phyloP scores from a whole-genome alignment of 1,140 invertebrate genomes.

The Coptotermes formosanus region DNA sequence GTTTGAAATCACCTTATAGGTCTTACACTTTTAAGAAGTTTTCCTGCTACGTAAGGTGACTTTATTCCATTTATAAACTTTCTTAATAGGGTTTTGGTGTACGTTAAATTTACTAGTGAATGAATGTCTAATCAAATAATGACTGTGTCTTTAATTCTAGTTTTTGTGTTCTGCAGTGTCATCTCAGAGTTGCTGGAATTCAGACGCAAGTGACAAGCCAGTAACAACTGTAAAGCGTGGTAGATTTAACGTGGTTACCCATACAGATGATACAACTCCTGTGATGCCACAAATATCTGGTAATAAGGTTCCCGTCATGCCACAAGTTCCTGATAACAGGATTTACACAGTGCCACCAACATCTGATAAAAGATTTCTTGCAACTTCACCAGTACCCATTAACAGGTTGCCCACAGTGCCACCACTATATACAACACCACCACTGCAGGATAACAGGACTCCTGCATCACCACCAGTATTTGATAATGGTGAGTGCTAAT shows the following conservation, averaged over 20 bases:
- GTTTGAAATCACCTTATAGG: too few relatives aligned
- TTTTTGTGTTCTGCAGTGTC: too few relatives aligned
- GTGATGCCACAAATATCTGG: not conserved
- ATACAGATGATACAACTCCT: constrained; percentile 36
- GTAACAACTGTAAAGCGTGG: constrained; percentile 35
- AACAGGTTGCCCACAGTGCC: not conserved
- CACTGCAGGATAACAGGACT: not conserved
- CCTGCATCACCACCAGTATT: not conserved
- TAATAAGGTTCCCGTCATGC: not conserved
- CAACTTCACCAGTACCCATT: not conserved
- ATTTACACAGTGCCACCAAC: not conserved
- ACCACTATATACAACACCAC: not conserved
- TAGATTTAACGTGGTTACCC: constrained; percentile 41
- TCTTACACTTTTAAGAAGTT: too few relatives aligned
- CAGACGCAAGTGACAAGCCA: not conserved
- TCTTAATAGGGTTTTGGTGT: too few relatives aligned
- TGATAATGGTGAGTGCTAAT: not conserved
- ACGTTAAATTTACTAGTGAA: too few relatives aligned
- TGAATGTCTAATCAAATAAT: too few relatives aligned
- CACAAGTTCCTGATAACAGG: not conserved
- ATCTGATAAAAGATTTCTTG: not conserved
- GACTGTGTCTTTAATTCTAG: too few relatives aligned
- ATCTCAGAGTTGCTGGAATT: too few relatives aligned
- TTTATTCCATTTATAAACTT: too few relatives aligned
- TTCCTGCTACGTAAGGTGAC: too few relatives aligned